Conservation (phyloP, 2,797 vertebrate genomes). For the Harpagifer antarcticus region DNA sequence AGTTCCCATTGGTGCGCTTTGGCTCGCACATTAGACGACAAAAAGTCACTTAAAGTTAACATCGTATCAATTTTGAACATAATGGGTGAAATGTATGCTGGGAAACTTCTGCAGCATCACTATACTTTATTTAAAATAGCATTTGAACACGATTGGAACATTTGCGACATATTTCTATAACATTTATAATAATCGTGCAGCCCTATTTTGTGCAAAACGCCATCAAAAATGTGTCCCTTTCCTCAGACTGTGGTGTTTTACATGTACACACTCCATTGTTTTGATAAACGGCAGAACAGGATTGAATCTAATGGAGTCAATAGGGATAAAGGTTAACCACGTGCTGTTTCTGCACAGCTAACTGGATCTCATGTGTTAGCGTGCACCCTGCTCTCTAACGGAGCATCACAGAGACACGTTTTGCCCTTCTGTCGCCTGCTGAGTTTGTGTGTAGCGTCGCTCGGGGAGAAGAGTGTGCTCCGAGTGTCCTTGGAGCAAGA, state of each 20-base stretch:
- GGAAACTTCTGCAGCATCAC: too few species aligned
- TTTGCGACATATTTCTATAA: too few species aligned
- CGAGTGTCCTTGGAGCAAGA: constrained; percentile 29
- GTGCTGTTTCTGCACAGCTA: background rate
- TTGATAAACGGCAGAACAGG: background rate
- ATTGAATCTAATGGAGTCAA: background rate
- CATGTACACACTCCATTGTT: too few species aligned
- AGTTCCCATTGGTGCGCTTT: background rate
- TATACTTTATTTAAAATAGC: too few species aligned
- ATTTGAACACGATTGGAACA: too few species aligned
- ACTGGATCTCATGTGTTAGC: constrained; percentile 3
- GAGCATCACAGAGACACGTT: constrained; percentile 7
- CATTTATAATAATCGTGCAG: too few species aligned
- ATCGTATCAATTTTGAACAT: too few species aligned
- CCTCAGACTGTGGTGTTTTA: too few species aligned
- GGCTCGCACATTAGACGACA: background rate
- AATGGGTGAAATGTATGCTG: too few species aligned
- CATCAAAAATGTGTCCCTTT: too few species aligned
- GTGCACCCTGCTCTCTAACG: background rate
- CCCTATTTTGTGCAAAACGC: too few species aligned
- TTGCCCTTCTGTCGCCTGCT: constrained; percentile 11
- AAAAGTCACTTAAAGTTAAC: background rate
- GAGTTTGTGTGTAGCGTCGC: constrained; percentile 3
- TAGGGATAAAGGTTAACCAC: background rate
- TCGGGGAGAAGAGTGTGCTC: background rate